phyloP scores from a whole-genome alignment of 1,140 invertebrate genomes.

The Laupala kohalensis region DNA sequence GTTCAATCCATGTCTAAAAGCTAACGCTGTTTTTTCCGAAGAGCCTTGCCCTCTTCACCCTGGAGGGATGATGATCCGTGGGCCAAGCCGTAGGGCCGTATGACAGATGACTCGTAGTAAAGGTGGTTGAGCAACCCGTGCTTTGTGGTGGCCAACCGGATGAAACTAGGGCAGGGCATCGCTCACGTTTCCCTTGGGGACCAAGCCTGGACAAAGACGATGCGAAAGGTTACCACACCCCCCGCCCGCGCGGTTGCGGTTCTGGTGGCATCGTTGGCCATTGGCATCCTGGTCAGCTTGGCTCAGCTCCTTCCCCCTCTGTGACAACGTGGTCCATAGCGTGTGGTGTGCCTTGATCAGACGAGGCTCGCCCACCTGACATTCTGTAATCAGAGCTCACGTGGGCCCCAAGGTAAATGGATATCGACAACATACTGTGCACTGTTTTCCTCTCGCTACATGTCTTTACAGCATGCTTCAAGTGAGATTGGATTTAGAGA shows the following conservation, averaged over 20 bases:
- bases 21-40: slow-evolving; percentile 39
- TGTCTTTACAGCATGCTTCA: background rate
- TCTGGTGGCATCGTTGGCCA: slow-evolving; percentile 9
- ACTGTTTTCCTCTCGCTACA: slow-evolving; percentile 12
- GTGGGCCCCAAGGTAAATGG: slow-evolving; percentile 15
- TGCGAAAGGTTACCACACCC: slow-evolving; percentile 3
- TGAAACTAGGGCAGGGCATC: slow-evolving; percentile 9
- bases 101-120: slow-evolving; percentile 25
- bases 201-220: slow-evolving; percentile 10
- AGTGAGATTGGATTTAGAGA: background rate
- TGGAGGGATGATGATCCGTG: slow-evolving; percentile 27
- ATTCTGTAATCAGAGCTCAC: slow-evolving; percentile 11
- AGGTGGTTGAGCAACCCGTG: slow-evolving; percentile 10
- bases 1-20: slow-evolving; percentile 12
- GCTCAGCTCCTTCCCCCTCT: slow-evolving; percentile 9
- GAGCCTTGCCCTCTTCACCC: slow-evolving; percentile 38
- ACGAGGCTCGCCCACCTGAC: slow-evolving; percentile 10
- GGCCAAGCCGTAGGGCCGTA: slow-evolving; percentile 31
- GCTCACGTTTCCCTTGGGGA: slow-evolving; percentile 11
- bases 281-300: slow-evolving; percentile 11
- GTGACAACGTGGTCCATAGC: background rate
- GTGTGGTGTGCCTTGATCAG: slow-evolving; percentile 8
- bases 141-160: slow-evolving; percentile 10
- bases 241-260: slow-evolving; percentile 4
- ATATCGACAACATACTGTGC: slow-evolving; percentile 11